These are phyloP conservation scores for Mus minutoides DNA, from an alignment of 2,797 vertebrate genomes.

Conservation along the genomic window DNA sequence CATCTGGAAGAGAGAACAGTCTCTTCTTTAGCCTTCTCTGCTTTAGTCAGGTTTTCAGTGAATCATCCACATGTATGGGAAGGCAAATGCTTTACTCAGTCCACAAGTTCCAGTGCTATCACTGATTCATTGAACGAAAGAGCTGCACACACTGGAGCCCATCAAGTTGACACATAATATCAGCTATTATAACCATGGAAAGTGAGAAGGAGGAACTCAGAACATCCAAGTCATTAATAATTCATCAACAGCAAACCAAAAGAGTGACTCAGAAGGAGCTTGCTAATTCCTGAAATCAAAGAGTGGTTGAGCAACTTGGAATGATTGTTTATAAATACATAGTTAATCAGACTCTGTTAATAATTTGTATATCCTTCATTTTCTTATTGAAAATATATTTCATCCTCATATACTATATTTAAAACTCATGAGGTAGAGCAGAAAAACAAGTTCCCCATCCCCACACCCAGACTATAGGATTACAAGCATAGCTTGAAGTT, in stretches of 20 bases:
- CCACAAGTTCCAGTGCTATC: too few relatives aligned
- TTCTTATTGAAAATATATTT: constrained; percentile 16
- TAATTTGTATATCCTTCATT: neutral
- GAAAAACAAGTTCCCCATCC: neutral
- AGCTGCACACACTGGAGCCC: neutral
- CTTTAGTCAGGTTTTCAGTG: neutral
- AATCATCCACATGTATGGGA: too few relatives aligned
- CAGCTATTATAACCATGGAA: neutral
- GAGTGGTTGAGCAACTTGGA: neutral
- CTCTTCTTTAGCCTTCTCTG: neutral
- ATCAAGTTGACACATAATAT: neutral
- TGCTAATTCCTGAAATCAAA: constrained; percentile 28
- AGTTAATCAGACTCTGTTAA: neutral
- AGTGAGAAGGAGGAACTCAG: neutral
- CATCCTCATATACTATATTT: neutral
- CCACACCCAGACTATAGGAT: neutral
- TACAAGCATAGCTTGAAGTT: neutral
- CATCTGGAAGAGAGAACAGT: neutral
- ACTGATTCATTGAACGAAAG: neutral
- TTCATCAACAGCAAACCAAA: neutral
- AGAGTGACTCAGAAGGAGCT: neutral
- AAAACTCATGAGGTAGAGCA: constrained; percentile 35
- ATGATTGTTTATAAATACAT: neutral
- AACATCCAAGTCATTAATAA: neutral
- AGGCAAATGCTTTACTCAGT: neutral